phyloP scores from a whole-genome alignment of 2,797 vertebrate genomes.

The Clarias pachynema region DNA sequence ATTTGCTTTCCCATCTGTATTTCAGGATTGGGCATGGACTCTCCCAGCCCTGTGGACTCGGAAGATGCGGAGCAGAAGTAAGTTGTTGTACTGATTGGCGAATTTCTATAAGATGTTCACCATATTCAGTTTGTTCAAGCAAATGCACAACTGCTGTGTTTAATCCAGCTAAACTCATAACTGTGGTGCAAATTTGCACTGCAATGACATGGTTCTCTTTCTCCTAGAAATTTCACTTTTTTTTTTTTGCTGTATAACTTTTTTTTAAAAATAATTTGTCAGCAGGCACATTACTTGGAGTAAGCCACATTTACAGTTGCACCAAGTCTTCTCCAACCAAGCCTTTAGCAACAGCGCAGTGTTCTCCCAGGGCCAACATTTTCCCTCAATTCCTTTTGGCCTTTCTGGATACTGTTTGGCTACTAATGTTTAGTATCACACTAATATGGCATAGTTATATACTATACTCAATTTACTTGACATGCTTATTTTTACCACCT shows the following conservation, averaged over 20 bases:
- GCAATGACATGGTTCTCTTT: background rate
- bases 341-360: too few relatives aligned
- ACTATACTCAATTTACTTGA: too few relatives aligned
- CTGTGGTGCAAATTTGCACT: background rate
- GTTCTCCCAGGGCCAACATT: too few relatives aligned
- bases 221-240: background rate
- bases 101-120: background rate
- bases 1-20: background rate
- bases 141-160: background rate
- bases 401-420: background rate
- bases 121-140: background rate
- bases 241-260: background rate
- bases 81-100: conserved; percentile 62
- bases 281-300: background rate
- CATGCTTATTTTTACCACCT: background rate
- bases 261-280: background rate
- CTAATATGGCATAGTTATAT: background rate
- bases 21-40: conserved; percentile 83
- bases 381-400: background rate
- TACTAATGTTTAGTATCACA: background rate
- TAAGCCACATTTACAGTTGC: too few relatives aligned
- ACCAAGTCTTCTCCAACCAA: background rate
- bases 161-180: background rate
- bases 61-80: conserved; percentile 77
- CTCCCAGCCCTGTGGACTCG: conserved; percentile 77